Conservation (phyloP, 2,888 invertebrate species). For the Nematopogon swammerdamellus region DNA sequence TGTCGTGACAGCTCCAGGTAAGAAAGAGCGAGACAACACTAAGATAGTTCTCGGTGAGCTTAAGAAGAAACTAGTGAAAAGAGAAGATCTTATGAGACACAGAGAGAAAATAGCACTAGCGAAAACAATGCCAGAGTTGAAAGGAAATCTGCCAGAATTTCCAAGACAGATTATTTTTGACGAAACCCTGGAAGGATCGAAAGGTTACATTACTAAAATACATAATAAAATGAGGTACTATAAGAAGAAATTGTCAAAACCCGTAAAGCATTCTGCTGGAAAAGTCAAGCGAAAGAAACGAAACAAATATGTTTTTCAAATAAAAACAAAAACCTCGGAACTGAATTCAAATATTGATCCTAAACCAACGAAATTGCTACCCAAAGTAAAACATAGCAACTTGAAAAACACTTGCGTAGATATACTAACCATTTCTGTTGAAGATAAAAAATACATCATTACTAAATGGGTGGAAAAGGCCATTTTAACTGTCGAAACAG, state of each 20-base stretch:
- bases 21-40: constrained; percentile 33
- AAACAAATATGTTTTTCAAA: too few relatives aligned
- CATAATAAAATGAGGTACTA: too few relatives aligned
- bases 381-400: not conserved
- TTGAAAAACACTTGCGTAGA: constrained; percentile 12
- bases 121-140: constrained; percentile 44
- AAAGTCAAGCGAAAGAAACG: constrained; percentile 24
- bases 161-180: constrained; percentile 38
- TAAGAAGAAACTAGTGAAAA: constrained; percentile 38
- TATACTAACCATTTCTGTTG: constrained; percentile 17
- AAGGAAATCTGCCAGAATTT: constrained; percentile 35
- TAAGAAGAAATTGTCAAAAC: constrained; percentile 14
- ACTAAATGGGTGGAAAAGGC: constrained; percentile 28
- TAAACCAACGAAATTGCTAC: not conserved
- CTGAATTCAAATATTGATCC: too few relatives aligned
- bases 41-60: constrained; percentile 39
- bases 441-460: constrained; percentile 16
- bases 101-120: constrained; percentile 42
- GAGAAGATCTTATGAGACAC: constrained; percentile 47
- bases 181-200: constrained; percentile 22
- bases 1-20: constrained; percentile 33
- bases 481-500: constrained; percentile 5
- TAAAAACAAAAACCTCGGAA: constrained; percentile 18
- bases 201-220: constrained; percentile 33
- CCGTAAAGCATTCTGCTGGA: constrained; percentile 14